Percentiles rank a stretch among this genome's conserved stretches.
Conservation (phyloP, 2,888 invertebrate genomes). For the Gortyna flavago region DNA sequence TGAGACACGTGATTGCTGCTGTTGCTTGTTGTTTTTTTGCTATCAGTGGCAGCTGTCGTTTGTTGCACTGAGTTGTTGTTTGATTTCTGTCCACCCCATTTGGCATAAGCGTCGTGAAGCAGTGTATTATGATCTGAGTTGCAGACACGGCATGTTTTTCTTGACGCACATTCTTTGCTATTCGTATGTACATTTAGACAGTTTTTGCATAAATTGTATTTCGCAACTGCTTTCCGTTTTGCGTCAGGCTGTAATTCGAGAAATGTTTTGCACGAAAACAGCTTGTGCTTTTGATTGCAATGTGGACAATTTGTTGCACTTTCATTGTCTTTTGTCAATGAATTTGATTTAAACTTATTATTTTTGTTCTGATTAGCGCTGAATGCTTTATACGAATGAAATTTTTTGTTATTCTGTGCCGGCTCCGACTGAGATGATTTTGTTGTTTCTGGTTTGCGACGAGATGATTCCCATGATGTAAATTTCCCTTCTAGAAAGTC, state of each 20-base stretch:
- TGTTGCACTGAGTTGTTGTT: not conserved
- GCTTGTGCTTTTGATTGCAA: not conserved
- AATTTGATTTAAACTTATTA: not conserved
- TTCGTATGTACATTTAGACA: not conserved
- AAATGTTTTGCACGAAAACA: not conserved
- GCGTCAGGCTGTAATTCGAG: not conserved
- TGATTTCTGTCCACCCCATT: not conserved
- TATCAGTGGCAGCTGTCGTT: not conserved
- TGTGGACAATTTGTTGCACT: not conserved
- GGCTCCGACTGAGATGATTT: not conserved
- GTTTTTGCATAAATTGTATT: conserved; percentile 3
- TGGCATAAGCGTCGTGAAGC: not conserved
- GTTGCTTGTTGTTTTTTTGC: not conserved
- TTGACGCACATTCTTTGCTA: not conserved
- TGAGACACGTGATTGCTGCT: not conserved
- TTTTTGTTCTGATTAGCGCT: not conserved
- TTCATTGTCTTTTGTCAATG: not conserved
- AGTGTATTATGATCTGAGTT: not conserved
- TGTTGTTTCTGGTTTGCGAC: not conserved
- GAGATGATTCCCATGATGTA: not conserved
- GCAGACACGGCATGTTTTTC: not conserved
- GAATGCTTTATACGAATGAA: not conserved
- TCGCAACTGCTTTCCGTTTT: not conserved
- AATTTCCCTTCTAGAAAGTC: not conserved
- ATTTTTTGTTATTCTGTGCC: not conserved